A percentile compares a stretch with the other conserved stretches of the same genome.
Evolutionary conservation across 2,797 vertebrate genomes (phyloP).

Genomic region (Apogon hyalosoma): DNA sequence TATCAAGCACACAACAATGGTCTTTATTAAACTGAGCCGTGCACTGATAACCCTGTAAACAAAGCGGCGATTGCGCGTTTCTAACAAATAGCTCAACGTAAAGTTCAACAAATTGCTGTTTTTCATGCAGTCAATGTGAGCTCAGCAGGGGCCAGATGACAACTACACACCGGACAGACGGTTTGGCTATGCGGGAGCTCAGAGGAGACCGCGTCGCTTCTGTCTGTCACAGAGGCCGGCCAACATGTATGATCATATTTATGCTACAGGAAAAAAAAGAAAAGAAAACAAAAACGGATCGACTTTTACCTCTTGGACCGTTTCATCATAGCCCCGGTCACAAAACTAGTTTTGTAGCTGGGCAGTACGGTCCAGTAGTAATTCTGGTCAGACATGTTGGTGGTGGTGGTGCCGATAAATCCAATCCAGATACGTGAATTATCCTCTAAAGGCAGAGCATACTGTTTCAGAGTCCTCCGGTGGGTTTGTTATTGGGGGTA

Average conservation of each 20-base stretch:
- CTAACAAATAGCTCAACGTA: constrained; percentile 24
- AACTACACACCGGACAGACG: constrained; percentile 25
- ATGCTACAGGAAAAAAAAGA: not conserved
- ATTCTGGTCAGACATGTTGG: constrained; percentile 83
- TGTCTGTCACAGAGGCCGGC: not conserved
- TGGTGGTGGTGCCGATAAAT: constrained; percentile 36
- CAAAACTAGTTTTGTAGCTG: constrained; percentile 86
- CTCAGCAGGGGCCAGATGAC: constrained; percentile 46
- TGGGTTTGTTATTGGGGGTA: constrained; percentile 10
- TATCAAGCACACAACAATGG: constrained; percentile 4
- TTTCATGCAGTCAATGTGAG: constrained; percentile 18
- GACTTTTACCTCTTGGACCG: constrained; percentile 79
- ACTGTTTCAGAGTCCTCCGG: constrained; percentile 20
- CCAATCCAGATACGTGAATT: constrained; percentile 27
- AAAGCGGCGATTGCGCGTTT: constrained; percentile 15
- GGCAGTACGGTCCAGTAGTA: constrained; percentile 86
- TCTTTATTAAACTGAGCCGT: constrained; percentile 1
- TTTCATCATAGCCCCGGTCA: constrained; percentile 84
- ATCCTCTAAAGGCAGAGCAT: constrained; percentile 34
- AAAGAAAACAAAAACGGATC: too few relatives aligned
- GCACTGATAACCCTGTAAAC: not conserved
- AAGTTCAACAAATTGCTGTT: constrained; percentile 65
- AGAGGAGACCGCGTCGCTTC: too few relatives aligned
- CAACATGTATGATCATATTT: fast-evolving
- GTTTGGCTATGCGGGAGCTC: constrained; percentile 2